These are phyloP conservation scores for Nephila pilipes DNA, from an alignment of 1,140 invertebrate species.

Conservation along the genomic window DNA sequence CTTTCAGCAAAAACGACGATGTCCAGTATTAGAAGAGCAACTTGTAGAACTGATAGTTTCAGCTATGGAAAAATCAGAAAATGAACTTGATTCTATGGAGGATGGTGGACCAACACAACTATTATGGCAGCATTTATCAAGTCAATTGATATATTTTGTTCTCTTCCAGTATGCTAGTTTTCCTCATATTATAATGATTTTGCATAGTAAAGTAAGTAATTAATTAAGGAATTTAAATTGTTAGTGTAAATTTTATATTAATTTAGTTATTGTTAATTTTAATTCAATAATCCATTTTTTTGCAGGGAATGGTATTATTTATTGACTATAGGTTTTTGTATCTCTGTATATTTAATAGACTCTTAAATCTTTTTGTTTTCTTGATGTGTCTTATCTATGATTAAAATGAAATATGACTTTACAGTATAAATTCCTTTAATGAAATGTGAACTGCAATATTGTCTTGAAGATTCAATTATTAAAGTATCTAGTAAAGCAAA, in stretches of 20 bases:
- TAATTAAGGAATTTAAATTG: background rate
- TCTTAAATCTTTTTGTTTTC: too few relatives aligned
- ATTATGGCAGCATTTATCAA: slow-evolving; percentile 94
- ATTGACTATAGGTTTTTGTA: too few relatives aligned
- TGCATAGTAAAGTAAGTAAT: slow-evolving; percentile 89
- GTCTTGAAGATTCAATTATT: too few relatives aligned
- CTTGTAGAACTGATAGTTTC: slow-evolving; percentile 94
- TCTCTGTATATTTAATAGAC: too few relatives aligned
- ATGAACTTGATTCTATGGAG: slow-evolving; percentile 78
- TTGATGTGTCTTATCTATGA: too few relatives aligned
- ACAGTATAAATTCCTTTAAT: too few relatives aligned
- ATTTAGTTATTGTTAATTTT: too few relatives aligned
- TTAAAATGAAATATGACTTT: too few relatives aligned
- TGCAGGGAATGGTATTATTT: too few relatives aligned
- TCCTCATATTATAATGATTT: slow-evolving; percentile 92
- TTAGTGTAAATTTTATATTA: background rate
- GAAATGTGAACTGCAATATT: too few relatives aligned
- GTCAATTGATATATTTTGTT: slow-evolving; percentile 97
- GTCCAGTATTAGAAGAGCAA: slow-evolving; percentile 94
- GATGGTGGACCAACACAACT: slow-evolving; percentile 74
- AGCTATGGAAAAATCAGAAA: slow-evolving; percentile 94
- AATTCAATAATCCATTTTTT: too few relatives aligned
- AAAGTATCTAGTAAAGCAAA: too few relatives aligned
- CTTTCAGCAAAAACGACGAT: slow-evolving; percentile 90
- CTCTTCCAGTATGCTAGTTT: slow-evolving; percentile 96